phyloP scores from a whole-genome alignment of 1,140 invertebrate species.

The Trachymyrmex septentrionalis region DNA sequence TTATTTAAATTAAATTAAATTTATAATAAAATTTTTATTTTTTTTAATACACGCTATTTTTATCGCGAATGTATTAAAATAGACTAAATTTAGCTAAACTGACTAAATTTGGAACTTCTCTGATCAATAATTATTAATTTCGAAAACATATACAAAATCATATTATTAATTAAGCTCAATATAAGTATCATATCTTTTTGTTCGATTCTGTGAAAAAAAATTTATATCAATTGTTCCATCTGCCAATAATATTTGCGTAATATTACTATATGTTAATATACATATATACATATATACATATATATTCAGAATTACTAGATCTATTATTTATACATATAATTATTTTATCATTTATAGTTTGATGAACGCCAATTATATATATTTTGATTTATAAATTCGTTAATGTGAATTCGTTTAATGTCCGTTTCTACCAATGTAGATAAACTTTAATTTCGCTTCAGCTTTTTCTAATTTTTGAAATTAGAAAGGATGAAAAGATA shows the following conservation, averaged over 20 bases:
- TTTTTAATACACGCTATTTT: too few species aligned
- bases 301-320: too few species aligned
- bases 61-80: too few species aligned
- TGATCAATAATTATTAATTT: neutral
- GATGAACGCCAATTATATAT: neutral
- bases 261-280: neutral
- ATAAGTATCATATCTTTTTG: neutral
- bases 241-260: neutral
- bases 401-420: neutral
- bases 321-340: neutral
- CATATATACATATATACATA: too few species aligned
- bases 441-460: too few species aligned
- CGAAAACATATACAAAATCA: neutral
- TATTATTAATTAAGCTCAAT: neutral
- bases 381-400: neutral
- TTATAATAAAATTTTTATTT: too few species aligned
- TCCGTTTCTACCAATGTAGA: too few species aligned
- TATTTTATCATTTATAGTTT: neutral
- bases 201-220: neutral
- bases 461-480: too few species aligned
- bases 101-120: too few species aligned
- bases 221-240: neutral
- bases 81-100: too few species aligned
- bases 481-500: too few species aligned
- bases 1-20: too few species aligned